Percentiles rank a stretch among this genome's conserved stretches.
These are phyloP conservation scores for Melanotaenia maccullochi DNA, from an alignment of 2,797 vertebrate species.

Conservation along the genomic window DNA sequence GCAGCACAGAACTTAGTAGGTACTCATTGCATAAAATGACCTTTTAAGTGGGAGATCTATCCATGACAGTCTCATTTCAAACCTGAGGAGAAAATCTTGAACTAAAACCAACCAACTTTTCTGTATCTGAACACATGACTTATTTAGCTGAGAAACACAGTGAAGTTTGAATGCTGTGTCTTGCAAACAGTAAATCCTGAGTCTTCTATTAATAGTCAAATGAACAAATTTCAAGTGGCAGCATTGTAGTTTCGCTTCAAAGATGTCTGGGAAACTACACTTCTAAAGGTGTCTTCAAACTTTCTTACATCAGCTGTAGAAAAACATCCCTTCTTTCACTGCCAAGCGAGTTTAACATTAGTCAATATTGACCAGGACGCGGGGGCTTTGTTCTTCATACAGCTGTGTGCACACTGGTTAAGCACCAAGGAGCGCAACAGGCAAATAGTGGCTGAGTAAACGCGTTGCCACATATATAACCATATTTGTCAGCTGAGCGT, in stretches of 20 bases:
- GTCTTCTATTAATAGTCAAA: neutral
- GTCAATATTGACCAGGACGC: constrained; percentile 66
- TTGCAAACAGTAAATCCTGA: neutral
- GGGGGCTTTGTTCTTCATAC: constrained; percentile 39
- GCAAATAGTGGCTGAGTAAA: constrained; percentile 41
- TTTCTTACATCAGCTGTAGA: neutral
- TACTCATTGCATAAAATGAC: constrained; percentile 18
- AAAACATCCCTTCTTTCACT: constrained; percentile 41
- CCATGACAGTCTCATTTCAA: constrained; percentile 33
- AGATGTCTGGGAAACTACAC: neutral
- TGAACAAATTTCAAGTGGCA: neutral
- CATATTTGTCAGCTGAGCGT: constrained; percentile 19
- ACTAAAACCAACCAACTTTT: neutral
- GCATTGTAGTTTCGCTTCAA: neutral
- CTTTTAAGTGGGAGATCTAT: constrained; percentile 14
- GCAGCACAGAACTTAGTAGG: constrained; percentile 9
- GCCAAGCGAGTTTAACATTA: constrained; percentile 47
- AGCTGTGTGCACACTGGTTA: constrained; percentile 18
- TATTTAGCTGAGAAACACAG: neutral
- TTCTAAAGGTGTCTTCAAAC: neutral
- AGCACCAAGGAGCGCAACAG: neutral
- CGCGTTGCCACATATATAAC: neutral
- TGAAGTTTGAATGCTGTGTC: neutral
- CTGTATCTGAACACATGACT: too few relatives aligned
- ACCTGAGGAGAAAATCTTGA: neutral